A percentile compares a stretch with the other conserved stretches of the same genome.
Evolutionary conservation across 2,113 vertebrate species (phyloP).

Genomic region (Damaliscus lunatus): DNA sequence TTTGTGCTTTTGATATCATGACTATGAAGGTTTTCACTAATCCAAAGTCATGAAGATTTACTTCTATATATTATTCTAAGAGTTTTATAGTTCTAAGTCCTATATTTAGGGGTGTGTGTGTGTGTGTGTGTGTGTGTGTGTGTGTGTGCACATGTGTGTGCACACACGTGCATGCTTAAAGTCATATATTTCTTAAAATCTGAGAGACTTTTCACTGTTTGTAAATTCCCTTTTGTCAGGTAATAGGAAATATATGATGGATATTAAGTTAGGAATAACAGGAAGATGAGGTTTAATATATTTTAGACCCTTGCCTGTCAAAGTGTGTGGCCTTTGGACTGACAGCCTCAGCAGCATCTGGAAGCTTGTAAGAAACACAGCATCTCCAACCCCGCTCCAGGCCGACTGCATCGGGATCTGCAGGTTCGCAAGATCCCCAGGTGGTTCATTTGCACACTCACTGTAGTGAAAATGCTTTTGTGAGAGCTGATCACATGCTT

Average conservation of each 20-base stretch:
- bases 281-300: background rate
- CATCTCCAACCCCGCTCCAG: background rate
- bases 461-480: background rate
- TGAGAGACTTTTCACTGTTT: constrained; percentile 20
- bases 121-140: background rate
- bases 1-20: background rate
- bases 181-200: background rate
- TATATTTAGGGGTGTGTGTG: background rate
- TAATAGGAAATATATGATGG: constrained; percentile 20
- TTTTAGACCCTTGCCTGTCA: background rate
- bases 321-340: background rate
- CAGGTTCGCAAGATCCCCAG: background rate
- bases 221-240: background rate
- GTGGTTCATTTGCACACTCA: background rate
- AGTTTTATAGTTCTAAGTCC: background rate
- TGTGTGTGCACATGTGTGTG: background rate
- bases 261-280: constrained; percentile 2
- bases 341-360: background rate
- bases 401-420: background rate
- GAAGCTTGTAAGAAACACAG: background rate
- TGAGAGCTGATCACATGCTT: background rate
- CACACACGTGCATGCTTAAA: background rate
- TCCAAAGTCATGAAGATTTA: background rate
- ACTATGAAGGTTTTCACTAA: background rate
- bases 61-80: background rate